phyloP scores from a whole-genome alignment of 2,113 vertebrate species.

The Clinocottus analis region DNA sequence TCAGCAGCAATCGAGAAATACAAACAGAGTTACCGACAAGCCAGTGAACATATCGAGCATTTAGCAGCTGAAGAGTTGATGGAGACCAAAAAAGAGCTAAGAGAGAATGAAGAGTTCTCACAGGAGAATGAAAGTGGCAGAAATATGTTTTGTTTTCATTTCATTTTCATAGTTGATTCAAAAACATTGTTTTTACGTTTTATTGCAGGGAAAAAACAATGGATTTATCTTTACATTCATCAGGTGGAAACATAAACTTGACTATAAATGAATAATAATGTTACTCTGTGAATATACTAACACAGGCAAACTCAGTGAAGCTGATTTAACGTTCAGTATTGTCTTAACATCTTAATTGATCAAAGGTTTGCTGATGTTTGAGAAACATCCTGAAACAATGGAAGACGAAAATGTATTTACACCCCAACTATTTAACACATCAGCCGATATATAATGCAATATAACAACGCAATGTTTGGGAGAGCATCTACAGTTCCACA shows the following conservation, averaged over 20 bases:
- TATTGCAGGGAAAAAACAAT: too few relatives aligned
- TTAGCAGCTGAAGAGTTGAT: background rate
- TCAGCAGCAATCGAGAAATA: background rate
- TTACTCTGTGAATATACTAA: background rate
- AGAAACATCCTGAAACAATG: slow-evolving; percentile 24
- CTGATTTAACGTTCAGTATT: too few relatives aligned
- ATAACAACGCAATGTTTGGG: slow-evolving; percentile 22
- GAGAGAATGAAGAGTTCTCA: too few relatives aligned
- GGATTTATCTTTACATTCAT: too few relatives aligned
- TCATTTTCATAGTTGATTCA: too few relatives aligned
- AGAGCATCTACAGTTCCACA: slow-evolving; percentile 11
- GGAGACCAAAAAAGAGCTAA: background rate
- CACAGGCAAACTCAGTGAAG: too few relatives aligned
- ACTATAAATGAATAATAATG: background rate
- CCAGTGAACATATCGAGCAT: background rate
- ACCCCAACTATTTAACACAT: slow-evolving; percentile 11
- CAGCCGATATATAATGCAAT: background rate
- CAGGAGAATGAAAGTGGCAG: too few relatives aligned
- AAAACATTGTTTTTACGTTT: too few relatives aligned
- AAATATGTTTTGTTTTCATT: too few relatives aligned
- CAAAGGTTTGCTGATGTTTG: background rate
- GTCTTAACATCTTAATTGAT: background rate
- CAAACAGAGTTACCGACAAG: background rate
- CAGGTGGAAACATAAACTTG: background rate
- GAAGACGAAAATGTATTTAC: background rate